A percentile compares a stretch with the other conserved stretches of the same genome.
phyloP scores from a whole-genome alignment of 2,888 invertebrate species.

The Xanthorhoe designata region DNA sequence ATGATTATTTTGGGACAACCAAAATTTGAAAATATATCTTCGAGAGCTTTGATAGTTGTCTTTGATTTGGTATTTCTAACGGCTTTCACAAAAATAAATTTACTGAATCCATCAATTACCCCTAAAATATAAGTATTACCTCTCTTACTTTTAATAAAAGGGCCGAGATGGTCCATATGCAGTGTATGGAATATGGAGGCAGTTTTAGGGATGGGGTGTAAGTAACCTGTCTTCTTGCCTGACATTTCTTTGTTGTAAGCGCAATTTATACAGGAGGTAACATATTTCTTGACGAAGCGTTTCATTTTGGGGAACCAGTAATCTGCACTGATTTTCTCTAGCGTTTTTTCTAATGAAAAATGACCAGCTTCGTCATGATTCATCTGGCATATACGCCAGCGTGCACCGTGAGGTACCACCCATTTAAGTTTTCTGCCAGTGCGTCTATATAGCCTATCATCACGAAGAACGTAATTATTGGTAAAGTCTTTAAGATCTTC shows the following conservation, averaged over 20 bases:
- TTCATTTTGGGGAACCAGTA: conserved; percentile 68
- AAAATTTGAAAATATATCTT: too few relatives aligned
- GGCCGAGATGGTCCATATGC: too few relatives aligned
- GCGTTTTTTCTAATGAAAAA: conserved; percentile 19
- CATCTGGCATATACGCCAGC: conserved; percentile 9
- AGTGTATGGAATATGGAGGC: background rate
- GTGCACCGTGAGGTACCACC: conserved; percentile 20
- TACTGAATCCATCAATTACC: too few relatives aligned
- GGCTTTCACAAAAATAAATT: too few relatives aligned
- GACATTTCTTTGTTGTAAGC: conserved; percentile 8
- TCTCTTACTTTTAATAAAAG: too few relatives aligned
- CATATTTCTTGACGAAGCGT: conserved; percentile 49
- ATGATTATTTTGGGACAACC: too few relatives aligned
- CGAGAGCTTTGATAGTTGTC: too few relatives aligned
- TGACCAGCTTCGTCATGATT: conserved; percentile 20
- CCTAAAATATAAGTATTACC: too few relatives aligned
- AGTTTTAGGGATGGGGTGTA: conserved; percentile 24
- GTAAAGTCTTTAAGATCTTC: conserved; percentile 6
- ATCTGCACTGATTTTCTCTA: background rate
- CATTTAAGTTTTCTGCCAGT: conserved; percentile 4
- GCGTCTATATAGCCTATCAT: conserved; percentile 6
- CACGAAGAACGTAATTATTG: too few relatives aligned
- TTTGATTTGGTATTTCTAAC: too few relatives aligned
- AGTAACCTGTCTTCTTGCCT: conserved; percentile 4
- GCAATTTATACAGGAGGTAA: conserved; percentile 18